Evolutionary conservation across 53 echinoderm and acorn worm genomes (phyloP), one percentile per base, ranked within the genome.

Genomic region (Echinometra lucunter): DNA sequence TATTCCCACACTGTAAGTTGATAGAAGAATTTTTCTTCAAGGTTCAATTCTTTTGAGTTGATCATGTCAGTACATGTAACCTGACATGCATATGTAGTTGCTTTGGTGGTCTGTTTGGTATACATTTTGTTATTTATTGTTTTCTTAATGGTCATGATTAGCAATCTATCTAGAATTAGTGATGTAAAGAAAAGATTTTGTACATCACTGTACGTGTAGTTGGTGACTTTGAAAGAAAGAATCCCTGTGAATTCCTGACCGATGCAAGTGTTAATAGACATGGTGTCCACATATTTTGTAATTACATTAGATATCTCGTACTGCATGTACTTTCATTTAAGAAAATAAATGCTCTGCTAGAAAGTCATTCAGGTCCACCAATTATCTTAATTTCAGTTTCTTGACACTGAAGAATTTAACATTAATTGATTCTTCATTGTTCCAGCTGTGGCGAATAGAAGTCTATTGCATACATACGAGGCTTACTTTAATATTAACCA

Each of bases 101-200:
- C 82, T 82, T 85, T 85, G 85, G 30, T 17, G 10, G 49, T 85
- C 47, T 47, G n/a, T 85, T 25, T 85, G 37, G 21, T 85, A 49
- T 25, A 21, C 3, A 30, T 15, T 49, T 81, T 85, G 45, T n/a
- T 85, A 85, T 85, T 49, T 85, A 85, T 85, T 49, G 23, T 45
- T 53, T 85, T 45, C 78, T 44, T 13, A n/a, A 85, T 49, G 23
- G 49, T 85, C 6, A 16, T 85, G 30, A 47, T 47, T 49, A n/a
- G 35, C 85, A 27, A 83, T 27, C 45, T 49, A 1, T 83, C n/a
- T 83, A 83, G 45, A 47, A 83, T 25, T 83, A 83, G 49, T 16
- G 1, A 53, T 49, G 19, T 28, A n/a, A 49, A 27, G 27, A 44
- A 45, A 17, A 49, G 0, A 49, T 85, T 49, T 49, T 27, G 19